Percentiles rank a stretch among this genome's conserved stretches.
phyloP scores from a whole-genome alignment of 2,888 invertebrate genomes.

The Parochlus steinenii region DNA sequence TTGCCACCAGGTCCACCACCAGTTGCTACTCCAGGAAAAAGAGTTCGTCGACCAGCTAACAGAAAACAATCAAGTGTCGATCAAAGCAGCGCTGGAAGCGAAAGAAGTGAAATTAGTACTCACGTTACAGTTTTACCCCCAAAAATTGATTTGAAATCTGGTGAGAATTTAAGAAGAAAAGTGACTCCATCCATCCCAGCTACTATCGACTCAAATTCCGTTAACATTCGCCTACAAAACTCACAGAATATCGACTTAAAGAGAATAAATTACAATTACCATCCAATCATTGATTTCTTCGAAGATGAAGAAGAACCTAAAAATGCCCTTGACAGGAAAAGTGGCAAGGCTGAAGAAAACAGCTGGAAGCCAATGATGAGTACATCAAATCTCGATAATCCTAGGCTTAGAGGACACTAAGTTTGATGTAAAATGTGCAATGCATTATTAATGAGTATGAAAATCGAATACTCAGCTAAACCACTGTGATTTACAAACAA shows the following conservation, averaged over 20 bases:
- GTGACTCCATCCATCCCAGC: conserved; percentile 6
- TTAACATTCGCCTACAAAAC: conserved; percentile 8
- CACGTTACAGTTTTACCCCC: conserved; percentile 6
- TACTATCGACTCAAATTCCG: conserved; percentile 6
- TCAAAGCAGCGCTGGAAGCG: conserved; percentile 8
- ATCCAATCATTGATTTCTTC: conserved; percentile 70
- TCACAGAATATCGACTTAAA: conserved; percentile 20
- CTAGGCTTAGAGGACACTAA: no score
- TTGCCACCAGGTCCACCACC: neutral
- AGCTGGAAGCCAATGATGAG: conserved; percentile 10
- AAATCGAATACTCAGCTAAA: no score
- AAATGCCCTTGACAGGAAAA: conserved; percentile 5
- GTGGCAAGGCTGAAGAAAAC: conserved; percentile 3
- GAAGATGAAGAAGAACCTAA: conserved; percentile 24
- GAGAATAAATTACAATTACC: conserved; percentile 63
- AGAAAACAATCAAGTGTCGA: conserved; percentile 6
- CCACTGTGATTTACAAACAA: no score
- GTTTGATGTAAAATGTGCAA: no score
- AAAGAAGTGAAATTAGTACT: conserved; percentile 2
- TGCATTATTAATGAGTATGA: no score
- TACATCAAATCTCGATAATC: no score
- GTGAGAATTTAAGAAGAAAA: conserved; percentile 6
- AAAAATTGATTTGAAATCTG: conserved; percentile 1
- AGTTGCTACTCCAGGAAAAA: no score
- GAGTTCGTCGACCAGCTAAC: no score